Evolutionary conservation across 2,113 vertebrate genomes (phyloP).

Genomic region (Coptodon rendalli): DNA sequence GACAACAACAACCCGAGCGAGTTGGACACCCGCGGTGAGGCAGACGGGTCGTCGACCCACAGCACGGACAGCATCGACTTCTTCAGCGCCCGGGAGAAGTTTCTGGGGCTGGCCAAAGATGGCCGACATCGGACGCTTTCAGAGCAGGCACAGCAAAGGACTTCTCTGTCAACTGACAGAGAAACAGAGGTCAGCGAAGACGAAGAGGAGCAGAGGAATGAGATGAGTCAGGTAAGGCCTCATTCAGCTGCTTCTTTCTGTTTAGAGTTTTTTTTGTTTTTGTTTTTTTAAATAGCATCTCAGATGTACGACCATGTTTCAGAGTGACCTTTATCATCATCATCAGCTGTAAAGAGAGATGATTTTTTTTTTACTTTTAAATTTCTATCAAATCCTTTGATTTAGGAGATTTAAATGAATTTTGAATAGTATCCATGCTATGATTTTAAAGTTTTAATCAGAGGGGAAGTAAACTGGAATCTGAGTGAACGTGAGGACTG

Average conservation of each 20-base stretch:
- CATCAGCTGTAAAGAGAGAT: background rate
- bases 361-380: background rate
- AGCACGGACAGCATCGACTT: slow-evolving; percentile 89
- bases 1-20: slow-evolving; percentile 51
- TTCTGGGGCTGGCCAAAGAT: slow-evolving; percentile 87
- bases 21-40: slow-evolving; percentile 1
- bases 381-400: background rate
- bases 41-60: slow-evolving; percentile 66
- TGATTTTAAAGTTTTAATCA: background rate
- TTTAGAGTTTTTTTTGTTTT: background rate
- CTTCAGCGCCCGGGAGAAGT: slow-evolving; percentile 90
- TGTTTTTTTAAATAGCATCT: background rate
- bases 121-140: slow-evolving; percentile 63
- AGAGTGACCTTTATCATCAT: background rate
- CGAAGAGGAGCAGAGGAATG: background rate
- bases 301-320: background rate
- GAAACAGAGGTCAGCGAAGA: slow-evolving; percentile 60
- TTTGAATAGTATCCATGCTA: background rate
- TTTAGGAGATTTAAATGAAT: background rate
- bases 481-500: background rate
- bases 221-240: background rate
- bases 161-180: slow-evolving; percentile 46
- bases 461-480: background rate
- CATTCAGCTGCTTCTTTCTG: background rate
- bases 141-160: slow-evolving; percentile 66